Evolutionary conservation across 2,888 invertebrate species (phyloP), one percentile per base, ranked within the genome.

Genomic region (Julus scandinavius): DNA sequence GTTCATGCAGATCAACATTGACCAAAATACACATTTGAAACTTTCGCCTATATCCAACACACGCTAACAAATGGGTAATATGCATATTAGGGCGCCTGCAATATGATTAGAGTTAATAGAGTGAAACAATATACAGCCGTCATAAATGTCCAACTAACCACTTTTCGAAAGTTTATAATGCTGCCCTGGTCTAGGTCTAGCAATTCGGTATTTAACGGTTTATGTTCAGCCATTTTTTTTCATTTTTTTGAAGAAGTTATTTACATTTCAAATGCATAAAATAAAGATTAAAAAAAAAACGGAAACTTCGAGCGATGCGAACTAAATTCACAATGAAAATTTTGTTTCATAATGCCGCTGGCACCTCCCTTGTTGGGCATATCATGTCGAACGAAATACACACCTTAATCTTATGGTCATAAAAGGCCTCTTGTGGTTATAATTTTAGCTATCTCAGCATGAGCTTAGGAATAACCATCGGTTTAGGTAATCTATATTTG

Each of bases 101-200:
- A 80, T 38, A 80, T 38, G 29, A 80, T 29, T 29, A 6, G 38
- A 80, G 38, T 80, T 80, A 80, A 80, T 80, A 80, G 38, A 80
- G 80, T 80, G 80, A 80, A 80, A 80, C 80, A 80, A 80, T 80
- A 80, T 80, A 80, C 38, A 80, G 29, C 80, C 38, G 38, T 11
- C 13, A 80, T 80, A 80, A 80, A 80, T 29, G 80, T 80, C 80
- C 13, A 38, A 11, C 38, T 80, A 38, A 80, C 80, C 29, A 80
- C 80, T 80, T 80, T 3, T 80, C 13, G 3, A 38, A 80, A 80
- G 80, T 80, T 80, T 80, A 80, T 80, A 80, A 29, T 80, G 38
- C 80, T 11, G 38, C 2, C 15, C 29, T 13, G 15, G 80, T 80
- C 38, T 13, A 38, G 80, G 80, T 20, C 80, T 13, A 11, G 38